Conservation (phyloP, 37 sponge, comb jelly and placozoan genomes). For the Ianthella basta region DNA sequence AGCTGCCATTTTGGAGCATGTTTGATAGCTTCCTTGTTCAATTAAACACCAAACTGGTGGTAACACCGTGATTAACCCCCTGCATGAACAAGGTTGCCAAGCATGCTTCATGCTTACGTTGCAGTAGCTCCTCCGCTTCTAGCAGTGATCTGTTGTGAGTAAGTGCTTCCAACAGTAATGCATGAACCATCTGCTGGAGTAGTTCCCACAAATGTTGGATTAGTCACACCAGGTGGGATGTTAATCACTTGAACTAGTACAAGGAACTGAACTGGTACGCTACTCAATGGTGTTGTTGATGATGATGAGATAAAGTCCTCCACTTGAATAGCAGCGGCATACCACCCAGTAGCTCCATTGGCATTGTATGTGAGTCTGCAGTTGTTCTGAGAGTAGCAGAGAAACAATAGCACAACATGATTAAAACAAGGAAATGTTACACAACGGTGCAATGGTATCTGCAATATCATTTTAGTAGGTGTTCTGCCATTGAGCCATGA, state of each 20-base stretch:
- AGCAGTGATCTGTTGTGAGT: constrained; percentile 7
- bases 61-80: too few species aligned
- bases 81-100: too few species aligned
- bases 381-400: neutral
- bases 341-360: constrained; percentile 22
- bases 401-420: too few species aligned
- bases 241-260: neutral
- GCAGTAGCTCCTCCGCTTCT: neutral
- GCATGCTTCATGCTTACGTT: constrained; percentile 14
- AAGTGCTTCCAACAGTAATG: constrained; percentile 36
- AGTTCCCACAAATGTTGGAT: neutral
- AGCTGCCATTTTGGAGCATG: too few species aligned
- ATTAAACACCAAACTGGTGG: too few species aligned
- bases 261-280: constrained; percentile 46
- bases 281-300: constrained; percentile 30
- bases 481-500: too few species aligned
- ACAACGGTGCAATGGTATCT: too few species aligned
- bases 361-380: constrained; percentile 22
- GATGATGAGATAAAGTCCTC: constrained; percentile 26
- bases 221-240: neutral
- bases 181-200: constrained; percentile 38
- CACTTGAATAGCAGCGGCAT: constrained; percentile 35
- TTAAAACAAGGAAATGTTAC: too few species aligned
- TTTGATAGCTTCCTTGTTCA: too few species aligned
- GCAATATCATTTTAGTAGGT: too few species aligned